Conservation (phyloP, 2,797 vertebrate species). For the Hyperoplus lanceolatus region DNA sequence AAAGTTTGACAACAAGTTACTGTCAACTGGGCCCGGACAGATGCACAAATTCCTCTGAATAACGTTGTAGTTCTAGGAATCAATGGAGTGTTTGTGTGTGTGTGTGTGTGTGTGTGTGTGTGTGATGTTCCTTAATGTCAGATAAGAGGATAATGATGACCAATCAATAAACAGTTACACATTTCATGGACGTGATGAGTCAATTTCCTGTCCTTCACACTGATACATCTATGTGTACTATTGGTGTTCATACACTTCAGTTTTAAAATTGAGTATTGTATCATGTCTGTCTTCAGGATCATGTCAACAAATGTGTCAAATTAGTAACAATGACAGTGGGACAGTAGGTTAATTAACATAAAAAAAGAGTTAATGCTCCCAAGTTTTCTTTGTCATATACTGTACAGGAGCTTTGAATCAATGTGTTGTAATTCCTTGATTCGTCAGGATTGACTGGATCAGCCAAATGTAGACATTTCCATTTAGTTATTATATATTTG, state of each 20-base stretch:
- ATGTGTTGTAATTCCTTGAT: not conserved
- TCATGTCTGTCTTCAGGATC: not conserved
- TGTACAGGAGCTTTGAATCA: constrained; percentile 8
- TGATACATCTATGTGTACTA: constrained; percentile 3
- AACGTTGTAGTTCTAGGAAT: constrained; percentile 45
- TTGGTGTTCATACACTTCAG: not conserved
- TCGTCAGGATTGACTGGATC: not conserved
- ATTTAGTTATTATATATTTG: not conserved
- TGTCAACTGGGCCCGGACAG: constrained; percentile 40
- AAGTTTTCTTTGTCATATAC: too few relatives aligned
- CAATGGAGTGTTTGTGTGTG: constrained; percentile 59
- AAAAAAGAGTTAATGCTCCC: too few relatives aligned
- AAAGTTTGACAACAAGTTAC: constrained; percentile 52
- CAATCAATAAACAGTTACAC: constrained; percentile 10
- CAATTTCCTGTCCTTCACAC: constrained; percentile 7
- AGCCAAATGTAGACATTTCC: not conserved
- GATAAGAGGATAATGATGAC: constrained; percentile 10
- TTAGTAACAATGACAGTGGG: not conserved
- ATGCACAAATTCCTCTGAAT: constrained; percentile 44
- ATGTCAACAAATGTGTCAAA: constrained; percentile 5
- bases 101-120: constrained; percentile 17
- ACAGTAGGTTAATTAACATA: too few relatives aligned
- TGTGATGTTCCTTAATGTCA: constrained; percentile 21
- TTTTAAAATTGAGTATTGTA: not conserved
- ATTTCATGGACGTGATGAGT: not conserved